Percentiles rank a stretch among this genome's conserved stretches.
phyloP scores from a whole-genome alignment of 2,888 invertebrate genomes.

The Myopa tessellatipennis region DNA sequence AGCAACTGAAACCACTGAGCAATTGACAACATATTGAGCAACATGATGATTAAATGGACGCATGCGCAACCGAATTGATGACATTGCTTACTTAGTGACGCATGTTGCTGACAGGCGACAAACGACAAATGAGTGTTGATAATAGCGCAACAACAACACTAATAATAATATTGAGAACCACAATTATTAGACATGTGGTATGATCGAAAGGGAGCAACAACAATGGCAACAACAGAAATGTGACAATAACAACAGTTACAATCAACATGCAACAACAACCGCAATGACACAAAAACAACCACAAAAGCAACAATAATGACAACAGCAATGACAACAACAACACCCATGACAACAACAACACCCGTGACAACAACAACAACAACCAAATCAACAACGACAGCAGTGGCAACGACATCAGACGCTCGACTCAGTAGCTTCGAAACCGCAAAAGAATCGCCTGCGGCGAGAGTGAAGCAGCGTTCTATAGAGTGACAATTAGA shows the following conservation, averaged over 20 bases:
- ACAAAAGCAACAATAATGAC: constrained; percentile 8
- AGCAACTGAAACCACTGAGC: background rate
- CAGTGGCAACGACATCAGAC: constrained; percentile 2
- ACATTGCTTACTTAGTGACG: background rate
- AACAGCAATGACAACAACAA: background rate
- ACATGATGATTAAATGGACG: constrained; percentile 23
- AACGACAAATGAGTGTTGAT: background rate
- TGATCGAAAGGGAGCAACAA: constrained; percentile 3
- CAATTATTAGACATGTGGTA: constrained; percentile 23
- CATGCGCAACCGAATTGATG: constrained; percentile 31
- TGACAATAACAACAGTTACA: constrained; percentile 19
- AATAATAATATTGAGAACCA: background rate
- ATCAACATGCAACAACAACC: background rate
- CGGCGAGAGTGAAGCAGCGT: too few species aligned
- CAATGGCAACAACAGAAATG: constrained; percentile 11
- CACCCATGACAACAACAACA: constrained; percentile 13
- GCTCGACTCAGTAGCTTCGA: constrained; percentile 28
- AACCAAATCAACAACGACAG: constrained; percentile 11
- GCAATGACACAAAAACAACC: constrained; percentile 6
- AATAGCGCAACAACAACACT: background rate
- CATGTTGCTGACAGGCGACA: background rate
- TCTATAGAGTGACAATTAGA: background rate
- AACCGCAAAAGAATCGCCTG: constrained; percentile 20
- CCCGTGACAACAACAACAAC: constrained; percentile 9
- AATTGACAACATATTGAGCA: constrained; percentile 31